Percentiles rank a stretch among this genome's conserved stretches.
These are phyloP conservation scores for Moxostoma hubbsi DNA, from an alignment of 2,797 vertebrate genomes.

Conservation along the genomic window DNA sequence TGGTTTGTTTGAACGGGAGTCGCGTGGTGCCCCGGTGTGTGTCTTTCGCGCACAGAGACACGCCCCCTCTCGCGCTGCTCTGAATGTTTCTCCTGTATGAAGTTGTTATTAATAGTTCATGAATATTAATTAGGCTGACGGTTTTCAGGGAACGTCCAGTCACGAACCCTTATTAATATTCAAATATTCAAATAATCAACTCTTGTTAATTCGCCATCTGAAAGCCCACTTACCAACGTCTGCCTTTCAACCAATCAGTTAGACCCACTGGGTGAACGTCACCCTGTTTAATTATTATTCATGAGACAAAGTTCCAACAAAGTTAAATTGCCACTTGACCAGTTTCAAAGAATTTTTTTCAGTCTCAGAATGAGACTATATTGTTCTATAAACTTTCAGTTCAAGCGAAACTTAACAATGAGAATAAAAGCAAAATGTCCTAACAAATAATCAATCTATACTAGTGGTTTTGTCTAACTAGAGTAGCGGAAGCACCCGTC, in stretches of 20 bases:
- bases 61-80: conserved; percentile 54
- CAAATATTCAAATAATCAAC: background rate
- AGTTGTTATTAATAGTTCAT: background rate
- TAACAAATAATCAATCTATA: background rate
- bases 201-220: background rate
- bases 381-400: too few relatives aligned
- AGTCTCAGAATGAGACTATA: background rate
- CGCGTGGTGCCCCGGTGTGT: conserved; percentile 47
- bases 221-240: background rate
- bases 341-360: background rate
- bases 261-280: background rate
- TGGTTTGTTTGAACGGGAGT: conserved; percentile 50
- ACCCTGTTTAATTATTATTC: conserved; percentile 3
- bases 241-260: background rate
- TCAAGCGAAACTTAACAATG: too few relatives aligned
- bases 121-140: background rate
- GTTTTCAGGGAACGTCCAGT: background rate
- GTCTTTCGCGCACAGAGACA: conserved; percentile 49
- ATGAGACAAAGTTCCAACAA: background rate
- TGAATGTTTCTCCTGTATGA: conserved; percentile 32
- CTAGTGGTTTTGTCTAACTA: background rate
- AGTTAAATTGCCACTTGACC: background rate
- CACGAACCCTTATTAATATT: background rate
- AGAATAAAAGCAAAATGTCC: too few relatives aligned
- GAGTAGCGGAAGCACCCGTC: too few relatives aligned